Evolutionary conservation across 1,140 invertebrate genomes (phyloP).

Genomic region (Phymorhynchus buccinoides): DNA sequence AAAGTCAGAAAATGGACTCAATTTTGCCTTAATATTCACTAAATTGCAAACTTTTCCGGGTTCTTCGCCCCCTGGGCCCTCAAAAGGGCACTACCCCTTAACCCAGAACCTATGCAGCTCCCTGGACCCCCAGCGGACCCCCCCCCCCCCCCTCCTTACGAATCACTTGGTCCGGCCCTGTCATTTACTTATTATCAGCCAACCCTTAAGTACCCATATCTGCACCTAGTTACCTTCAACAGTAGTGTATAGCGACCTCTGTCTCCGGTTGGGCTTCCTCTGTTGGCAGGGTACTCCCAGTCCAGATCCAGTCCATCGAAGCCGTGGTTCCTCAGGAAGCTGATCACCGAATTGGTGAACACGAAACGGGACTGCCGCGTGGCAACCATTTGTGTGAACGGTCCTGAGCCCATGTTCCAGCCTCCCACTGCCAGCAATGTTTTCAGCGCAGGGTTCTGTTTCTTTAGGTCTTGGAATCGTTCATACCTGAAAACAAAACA

Average conservation of each 20-base stretch:
- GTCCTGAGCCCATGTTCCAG: slow-evolving; percentile 93
- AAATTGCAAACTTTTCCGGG: too few relatives aligned
- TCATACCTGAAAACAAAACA: slow-evolving; percentile 31
- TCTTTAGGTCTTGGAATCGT: slow-evolving; percentile 79
- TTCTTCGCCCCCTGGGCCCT: too few relatives aligned
- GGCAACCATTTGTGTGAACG: slow-evolving; percentile 70
- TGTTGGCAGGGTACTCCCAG: slow-evolving; percentile 93
- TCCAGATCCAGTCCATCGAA: slow-evolving; percentile 84
- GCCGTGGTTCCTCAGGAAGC: slow-evolving; percentile 87
- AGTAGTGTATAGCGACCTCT: slow-evolving; percentile 90
- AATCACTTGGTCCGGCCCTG: too few relatives aligned
- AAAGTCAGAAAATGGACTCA: too few relatives aligned
- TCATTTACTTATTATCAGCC: too few relatives aligned
- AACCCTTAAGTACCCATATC: too few relatives aligned
- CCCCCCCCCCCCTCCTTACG: too few relatives aligned
- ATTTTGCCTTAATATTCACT: too few relatives aligned
- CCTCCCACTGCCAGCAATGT: slow-evolving; percentile 93
- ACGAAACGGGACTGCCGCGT: slow-evolving; percentile 40
- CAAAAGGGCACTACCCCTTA: too few relatives aligned
- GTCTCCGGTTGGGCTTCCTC: slow-evolving; percentile 92
- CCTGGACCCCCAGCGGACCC: too few relatives aligned
- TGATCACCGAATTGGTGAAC: slow-evolving; percentile 77
- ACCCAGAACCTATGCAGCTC: too few relatives aligned
- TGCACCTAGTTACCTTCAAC: too few relatives aligned
- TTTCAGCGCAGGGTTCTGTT: slow-evolving; percentile 93